phyloP scores from a whole-genome alignment of 2,888 invertebrate species.

The Tinea trinotella region DNA sequence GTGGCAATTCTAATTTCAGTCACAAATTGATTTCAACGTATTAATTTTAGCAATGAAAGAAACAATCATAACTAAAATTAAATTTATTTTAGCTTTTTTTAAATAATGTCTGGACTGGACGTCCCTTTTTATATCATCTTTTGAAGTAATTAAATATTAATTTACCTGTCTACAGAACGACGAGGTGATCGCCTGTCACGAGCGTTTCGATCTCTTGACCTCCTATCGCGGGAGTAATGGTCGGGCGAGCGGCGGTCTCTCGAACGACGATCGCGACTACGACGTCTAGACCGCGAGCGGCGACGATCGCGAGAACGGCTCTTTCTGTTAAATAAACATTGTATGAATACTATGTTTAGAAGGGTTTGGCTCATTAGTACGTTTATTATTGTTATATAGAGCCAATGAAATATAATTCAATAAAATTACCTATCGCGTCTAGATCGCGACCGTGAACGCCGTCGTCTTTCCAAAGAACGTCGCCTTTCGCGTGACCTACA shows the following conservation, averaged over 20 bases:
- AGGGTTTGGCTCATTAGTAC: too few species aligned
- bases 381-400: too few species aligned
- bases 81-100: too few species aligned
- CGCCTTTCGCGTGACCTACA: slow-evolving; percentile 65
- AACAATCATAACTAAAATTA: too few species aligned
- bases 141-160: neutral
- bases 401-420: slow-evolving; percentile 20
- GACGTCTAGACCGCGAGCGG: slow-evolving; percentile 52
- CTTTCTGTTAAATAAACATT: neutral
- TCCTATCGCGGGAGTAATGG: slow-evolving; percentile 28
- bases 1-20: too few species aligned
- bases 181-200: neutral
- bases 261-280: slow-evolving; percentile 42
- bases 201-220: neutral
- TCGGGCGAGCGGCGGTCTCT: slow-evolving; percentile 54
- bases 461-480: slow-evolving; percentile 62
- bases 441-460: slow-evolving; percentile 61
- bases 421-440: slow-evolving; percentile 60
- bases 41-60: too few species aligned
- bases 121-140: too few species aligned
- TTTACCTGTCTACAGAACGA: slow-evolving; percentile 47
- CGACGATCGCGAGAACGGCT: slow-evolving; percentile 51
- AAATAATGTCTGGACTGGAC: too few species aligned
- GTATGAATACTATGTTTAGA: neutral
- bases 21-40: too few species aligned